These are phyloP conservation scores for Drosophila ezoana DNA, from an alignment of 2,888 invertebrate species.

Conservation along the genomic window DNA sequence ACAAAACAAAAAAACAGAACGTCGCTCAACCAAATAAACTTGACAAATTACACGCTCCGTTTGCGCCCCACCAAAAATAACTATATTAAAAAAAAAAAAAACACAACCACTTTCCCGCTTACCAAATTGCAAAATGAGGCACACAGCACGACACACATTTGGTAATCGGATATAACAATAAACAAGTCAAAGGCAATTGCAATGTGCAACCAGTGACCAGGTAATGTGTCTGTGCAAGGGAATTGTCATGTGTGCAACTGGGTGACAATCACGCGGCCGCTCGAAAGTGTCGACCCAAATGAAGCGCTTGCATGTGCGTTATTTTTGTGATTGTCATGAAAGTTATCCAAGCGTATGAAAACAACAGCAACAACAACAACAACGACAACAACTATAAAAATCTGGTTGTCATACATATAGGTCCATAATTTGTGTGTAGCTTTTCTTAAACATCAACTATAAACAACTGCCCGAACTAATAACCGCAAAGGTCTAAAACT, in stretches of 20 bases:
- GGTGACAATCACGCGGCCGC: conserved; percentile 19
- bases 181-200: conserved; percentile 26
- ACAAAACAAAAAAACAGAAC: conserved; percentile 30
- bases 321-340: conserved; percentile 17
- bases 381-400: conserved; percentile 1
- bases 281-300: conserved; percentile 23
- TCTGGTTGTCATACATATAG: conserved; percentile 17
- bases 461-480: conserved; percentile 67
- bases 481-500: conserved; percentile 67
- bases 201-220: conserved; percentile 31
- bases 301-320: conserved; percentile 10
- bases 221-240: conserved; percentile 23
- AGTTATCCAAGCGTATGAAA: conserved; percentile 64
- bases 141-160: conserved; percentile 25
- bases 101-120: neutral
- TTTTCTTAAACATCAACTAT: conserved; percentile 39
- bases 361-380: conserved; percentile 12
- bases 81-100: neutral
- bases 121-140: conserved; percentile 37
- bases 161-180: conserved; percentile 49
- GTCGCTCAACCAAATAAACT: conserved; percentile 76
- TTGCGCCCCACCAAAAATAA: conserved; percentile 29
- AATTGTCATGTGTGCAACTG: conserved; percentile 20
- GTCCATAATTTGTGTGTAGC: conserved; percentile 19
- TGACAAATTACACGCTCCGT: conserved; percentile 75